Conservation (phyloP, 2,797 vertebrate species). For the Carduelis carduelis region DNA sequence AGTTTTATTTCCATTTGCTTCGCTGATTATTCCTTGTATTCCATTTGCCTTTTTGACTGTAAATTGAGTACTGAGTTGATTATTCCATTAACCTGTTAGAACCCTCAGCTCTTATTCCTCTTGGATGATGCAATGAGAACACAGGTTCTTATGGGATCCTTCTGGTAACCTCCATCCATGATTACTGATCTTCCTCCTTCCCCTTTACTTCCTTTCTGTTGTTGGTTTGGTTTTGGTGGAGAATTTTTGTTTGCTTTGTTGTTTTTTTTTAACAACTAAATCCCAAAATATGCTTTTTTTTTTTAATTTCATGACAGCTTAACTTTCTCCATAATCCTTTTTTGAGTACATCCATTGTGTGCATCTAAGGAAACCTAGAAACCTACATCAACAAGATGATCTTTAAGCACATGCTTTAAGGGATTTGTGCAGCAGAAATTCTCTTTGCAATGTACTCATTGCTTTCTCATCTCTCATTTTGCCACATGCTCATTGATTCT, state of each 20-base stretch:
- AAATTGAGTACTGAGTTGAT: neutral
- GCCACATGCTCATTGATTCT: neutral
- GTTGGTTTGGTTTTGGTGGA: neutral
- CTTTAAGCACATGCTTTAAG: neutral
- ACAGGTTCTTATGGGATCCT: neutral
- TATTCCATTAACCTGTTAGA: neutral
- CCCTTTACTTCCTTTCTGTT: neutral
- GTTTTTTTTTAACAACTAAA: neutral
- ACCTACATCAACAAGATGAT: neutral
- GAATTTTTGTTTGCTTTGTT: neutral
- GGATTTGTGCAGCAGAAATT: neutral
- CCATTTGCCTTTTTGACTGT: slow-evolving; percentile 1
- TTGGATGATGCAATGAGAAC: neutral
- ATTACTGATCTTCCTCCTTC: neutral
- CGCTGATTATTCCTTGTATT: neutral
- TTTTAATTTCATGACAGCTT: neutral
- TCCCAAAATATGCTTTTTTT: neutral
- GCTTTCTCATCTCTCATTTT: neutral
- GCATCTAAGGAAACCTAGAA: neutral
- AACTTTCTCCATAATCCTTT: neutral
- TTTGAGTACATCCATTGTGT: neutral
- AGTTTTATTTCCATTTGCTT: neutral
- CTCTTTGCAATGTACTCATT: neutral
- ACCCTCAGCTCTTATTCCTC: neutral
- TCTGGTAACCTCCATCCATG: neutral